Conservation (phyloP, 2,113 vertebrate genomes). For the Pelobates fuscus region DNA sequence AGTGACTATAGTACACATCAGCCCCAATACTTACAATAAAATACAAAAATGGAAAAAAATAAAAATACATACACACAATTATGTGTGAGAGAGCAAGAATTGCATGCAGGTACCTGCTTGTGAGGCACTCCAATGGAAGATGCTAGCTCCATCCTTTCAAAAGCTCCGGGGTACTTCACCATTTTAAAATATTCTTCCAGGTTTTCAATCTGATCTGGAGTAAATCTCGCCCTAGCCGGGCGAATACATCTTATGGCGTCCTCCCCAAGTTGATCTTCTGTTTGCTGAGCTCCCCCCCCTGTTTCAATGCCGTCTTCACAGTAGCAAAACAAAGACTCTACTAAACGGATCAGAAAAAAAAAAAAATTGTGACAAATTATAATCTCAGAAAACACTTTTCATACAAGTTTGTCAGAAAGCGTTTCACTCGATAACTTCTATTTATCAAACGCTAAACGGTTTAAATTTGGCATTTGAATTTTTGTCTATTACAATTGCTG, state of each 20-base stretch:
- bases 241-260: conserved; percentile 47
- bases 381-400: no score
- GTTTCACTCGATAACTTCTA: no score
- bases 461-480: no score
- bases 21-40: no score
- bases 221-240: conserved; percentile 75
- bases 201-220: conserved; percentile 69
- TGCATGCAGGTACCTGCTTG: conserved; percentile 70
- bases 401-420: no score
- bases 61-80: no score
- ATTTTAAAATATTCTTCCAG: conserved; percentile 78
- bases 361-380: no score
- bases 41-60: no score
- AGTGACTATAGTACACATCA: no score
- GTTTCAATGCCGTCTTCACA: conserved; percentile 54
- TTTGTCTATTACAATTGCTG: no score
- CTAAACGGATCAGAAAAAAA: no score
- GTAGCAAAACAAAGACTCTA: conserved; percentile 38
- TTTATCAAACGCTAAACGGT: no score
- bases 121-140: conserved; percentile 72
- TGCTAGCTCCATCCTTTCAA: conserved; percentile 72
- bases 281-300: conserved; percentile 53
- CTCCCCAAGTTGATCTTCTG: conserved; percentile 46
- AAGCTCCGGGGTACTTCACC: conserved; percentile 73
- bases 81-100: background rate